These are phyloP conservation scores for Darevskia mixta DNA, from an alignment of 2,797 vertebrate species.

Conservation along the genomic window DNA sequence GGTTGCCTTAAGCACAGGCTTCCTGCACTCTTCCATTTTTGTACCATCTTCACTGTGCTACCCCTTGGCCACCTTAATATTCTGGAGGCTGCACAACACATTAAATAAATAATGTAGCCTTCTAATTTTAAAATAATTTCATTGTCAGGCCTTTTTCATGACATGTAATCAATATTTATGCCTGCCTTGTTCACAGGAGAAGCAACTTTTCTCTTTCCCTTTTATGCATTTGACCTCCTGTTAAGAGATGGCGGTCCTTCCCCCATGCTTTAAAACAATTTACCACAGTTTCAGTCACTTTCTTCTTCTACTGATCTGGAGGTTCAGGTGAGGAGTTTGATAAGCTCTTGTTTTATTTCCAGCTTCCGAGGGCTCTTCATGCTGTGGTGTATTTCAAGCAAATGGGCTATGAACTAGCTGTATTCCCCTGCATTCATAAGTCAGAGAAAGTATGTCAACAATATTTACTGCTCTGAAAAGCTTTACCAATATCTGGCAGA, in stretches of 20 bases:
- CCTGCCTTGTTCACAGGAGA: constrained; percentile 63
- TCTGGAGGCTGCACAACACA: constrained; percentile 62
- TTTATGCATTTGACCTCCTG: constrained; percentile 63
- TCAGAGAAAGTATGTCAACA: constrained; percentile 51
- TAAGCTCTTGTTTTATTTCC: constrained; percentile 54
- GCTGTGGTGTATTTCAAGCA: constrained; percentile 62
- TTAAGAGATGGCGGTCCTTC: constrained; percentile 48
- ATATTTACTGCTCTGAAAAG: constrained; percentile 61
- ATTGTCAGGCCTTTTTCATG: constrained; percentile 55
- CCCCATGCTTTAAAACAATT: constrained; percentile 42
- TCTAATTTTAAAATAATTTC: constrained; percentile 70
- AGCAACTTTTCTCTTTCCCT: constrained; percentile 34
- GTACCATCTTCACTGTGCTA: constrained; percentile 31
- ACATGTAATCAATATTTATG: constrained; percentile 75
- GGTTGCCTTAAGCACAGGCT: constrained; percentile 47
- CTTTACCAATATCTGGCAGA: constrained; percentile 57
- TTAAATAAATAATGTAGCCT: constrained; percentile 68
- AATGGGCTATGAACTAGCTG: constrained; percentile 60
- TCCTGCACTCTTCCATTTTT: constrained; percentile 49
- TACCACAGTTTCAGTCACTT: constrained; percentile 29
- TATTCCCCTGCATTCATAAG: constrained; percentile 59
- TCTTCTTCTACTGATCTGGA: constrained; percentile 49
- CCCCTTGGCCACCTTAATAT: constrained; percentile 62
- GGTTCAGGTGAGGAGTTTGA: constrained; percentile 55
- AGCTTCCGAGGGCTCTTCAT: constrained; percentile 46